phyloP scores from a whole-genome alignment of 2,888 invertebrate species.

The Chrysotoxum bicinctum region DNA sequence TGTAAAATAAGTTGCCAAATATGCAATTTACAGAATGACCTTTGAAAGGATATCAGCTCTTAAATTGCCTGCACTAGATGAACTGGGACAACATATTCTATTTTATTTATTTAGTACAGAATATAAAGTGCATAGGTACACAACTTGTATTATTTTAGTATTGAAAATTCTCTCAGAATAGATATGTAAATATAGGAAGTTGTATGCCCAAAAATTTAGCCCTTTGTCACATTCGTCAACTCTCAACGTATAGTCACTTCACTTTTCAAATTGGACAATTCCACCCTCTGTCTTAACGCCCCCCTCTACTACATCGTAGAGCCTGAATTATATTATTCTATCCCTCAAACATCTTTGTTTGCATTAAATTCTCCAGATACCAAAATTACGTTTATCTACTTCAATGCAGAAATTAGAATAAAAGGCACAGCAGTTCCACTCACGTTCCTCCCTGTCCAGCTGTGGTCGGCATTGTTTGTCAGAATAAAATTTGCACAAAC shows the following conservation, averaged over 20 bases:
- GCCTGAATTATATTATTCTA: not conserved
- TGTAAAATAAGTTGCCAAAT: not conserved
- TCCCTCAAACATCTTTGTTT: constrained; percentile 27
- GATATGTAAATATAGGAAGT: not conserved
- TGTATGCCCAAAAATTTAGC: not conserved
- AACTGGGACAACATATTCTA: not conserved
- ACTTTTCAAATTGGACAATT: constrained; percentile 6
- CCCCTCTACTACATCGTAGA: not conserved
- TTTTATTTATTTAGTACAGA: not conserved
- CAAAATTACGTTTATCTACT: constrained; percentile 37
- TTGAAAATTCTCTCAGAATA: constrained; percentile 1
- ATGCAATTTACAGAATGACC: not conserved
- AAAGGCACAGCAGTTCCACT: constrained; percentile 21
- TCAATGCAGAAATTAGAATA: constrained; percentile 54
- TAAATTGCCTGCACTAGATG: not conserved
- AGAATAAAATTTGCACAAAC: constrained; percentile 42
- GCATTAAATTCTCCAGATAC: constrained; percentile 37
- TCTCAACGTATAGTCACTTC: not conserved
- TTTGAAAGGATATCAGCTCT: not conserved
- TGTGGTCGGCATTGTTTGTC: constrained; percentile 48
- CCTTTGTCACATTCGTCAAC: constrained; percentile 19
- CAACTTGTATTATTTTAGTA: not conserved
- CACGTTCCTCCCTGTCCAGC: constrained; percentile 15
- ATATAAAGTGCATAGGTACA: not conserved
- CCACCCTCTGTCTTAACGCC: not conserved